phyloP scores from a whole-genome alignment of 2,113 vertebrate species.

The Cyanoliseus patagonus region DNA sequence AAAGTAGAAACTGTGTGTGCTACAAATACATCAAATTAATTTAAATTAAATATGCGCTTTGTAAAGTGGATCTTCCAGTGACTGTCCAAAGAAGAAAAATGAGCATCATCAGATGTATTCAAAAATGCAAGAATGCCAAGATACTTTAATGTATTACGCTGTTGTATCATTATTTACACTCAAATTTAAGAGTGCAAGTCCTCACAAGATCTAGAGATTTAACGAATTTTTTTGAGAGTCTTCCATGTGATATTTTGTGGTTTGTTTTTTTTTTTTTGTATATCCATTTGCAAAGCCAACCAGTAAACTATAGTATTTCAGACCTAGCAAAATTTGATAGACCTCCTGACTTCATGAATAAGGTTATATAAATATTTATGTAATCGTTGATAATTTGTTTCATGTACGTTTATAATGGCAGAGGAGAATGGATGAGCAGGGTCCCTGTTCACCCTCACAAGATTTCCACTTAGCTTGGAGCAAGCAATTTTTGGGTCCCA shows the following conservation, averaged over 20 bases:
- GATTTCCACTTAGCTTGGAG: not conserved
- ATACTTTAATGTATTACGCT: not conserved
- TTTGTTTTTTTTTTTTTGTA: not conserved
- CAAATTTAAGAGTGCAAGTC: not conserved
- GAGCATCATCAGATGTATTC: not conserved
- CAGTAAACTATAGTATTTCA: not conserved
- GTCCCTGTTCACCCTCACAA: not conserved
- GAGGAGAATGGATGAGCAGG: not conserved
- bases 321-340: not conserved
- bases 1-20: not conserved
- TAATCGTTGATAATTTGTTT: not conserved
- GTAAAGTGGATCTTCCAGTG: not conserved
- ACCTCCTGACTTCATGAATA: not conserved
- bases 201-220: not conserved
- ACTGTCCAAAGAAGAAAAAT: not conserved
- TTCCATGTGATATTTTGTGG: not conserved
- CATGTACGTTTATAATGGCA: not conserved
- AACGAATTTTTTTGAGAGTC: not conserved
- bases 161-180: not conserved
- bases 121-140: not conserved
- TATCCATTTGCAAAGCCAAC: not conserved
- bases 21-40: conserved; percentile 9
- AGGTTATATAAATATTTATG: not conserved
- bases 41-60: conserved; percentile 1
- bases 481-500: not conserved